Conservation (phyloP, 2,113 vertebrate genomes). For the Crotalus helleri region DNA sequence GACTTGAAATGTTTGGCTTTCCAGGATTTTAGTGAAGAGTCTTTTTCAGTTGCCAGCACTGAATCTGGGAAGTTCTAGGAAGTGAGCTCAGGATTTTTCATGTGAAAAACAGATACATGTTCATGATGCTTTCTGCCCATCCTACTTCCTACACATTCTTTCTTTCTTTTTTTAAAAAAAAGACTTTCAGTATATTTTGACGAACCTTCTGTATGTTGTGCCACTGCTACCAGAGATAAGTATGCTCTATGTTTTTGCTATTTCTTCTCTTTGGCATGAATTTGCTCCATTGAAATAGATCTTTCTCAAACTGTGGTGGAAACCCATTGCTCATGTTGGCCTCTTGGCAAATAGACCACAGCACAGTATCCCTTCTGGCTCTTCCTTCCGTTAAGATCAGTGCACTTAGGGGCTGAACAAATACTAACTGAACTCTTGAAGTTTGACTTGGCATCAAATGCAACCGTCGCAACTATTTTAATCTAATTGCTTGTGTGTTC, state of each 20-base stretch:
- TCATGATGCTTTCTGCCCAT: not conserved
- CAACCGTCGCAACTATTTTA: not conserved
- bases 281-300: not conserved
- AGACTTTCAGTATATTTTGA: not conserved
- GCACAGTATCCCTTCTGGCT: accelerated
- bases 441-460: not conserved
- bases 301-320: not conserved
- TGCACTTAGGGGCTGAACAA: not conserved
- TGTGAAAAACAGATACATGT: not conserved
- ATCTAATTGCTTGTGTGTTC: not conserved
- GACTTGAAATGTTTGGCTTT: not conserved
- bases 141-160: not conserved
- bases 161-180: not conserved
- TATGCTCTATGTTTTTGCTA: accelerated
- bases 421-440: not conserved
- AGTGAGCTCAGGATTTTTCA: not conserved
- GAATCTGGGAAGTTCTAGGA: not conserved
- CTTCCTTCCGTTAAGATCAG: not conserved
- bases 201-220: not conserved
- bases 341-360: not conserved
- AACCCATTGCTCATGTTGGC: not conserved
- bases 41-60: not conserved
- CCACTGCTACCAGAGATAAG: not conserved
- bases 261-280: accelerated
- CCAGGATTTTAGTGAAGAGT: not conserved